Conservation (phyloP, 2,888 invertebrate species). For the Mesoligia furuncula region DNA sequence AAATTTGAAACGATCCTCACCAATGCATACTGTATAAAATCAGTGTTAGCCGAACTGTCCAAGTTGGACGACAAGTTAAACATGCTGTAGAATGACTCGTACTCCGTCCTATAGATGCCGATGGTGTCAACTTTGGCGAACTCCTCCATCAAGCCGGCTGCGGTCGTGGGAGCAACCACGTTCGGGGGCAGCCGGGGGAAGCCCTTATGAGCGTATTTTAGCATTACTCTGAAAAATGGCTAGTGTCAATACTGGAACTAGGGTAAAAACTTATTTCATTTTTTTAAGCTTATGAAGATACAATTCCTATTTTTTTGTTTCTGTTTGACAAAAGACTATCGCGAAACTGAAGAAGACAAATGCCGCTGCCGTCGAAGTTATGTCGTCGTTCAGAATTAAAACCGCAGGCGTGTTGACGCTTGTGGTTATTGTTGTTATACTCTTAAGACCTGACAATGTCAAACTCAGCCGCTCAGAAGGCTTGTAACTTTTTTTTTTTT, state of each 20-base stretch:
- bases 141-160: conserved; percentile 76
- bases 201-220: conserved; percentile 85
- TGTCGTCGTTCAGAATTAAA: not conserved
- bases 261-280: not conserved
- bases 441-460: not conserved
- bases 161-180: conserved; percentile 67
- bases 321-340: not conserved
- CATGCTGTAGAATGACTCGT: conserved; percentile 91
- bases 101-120: conserved; percentile 81
- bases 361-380: too few relatives aligned
- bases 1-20: conserved; percentile 83
- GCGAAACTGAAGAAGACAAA: not conserved
- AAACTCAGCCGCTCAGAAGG: not conserved
- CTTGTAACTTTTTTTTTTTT: not conserved
- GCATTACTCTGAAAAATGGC: conserved; percentile 87
- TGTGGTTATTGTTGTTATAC: not conserved
- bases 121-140: conserved; percentile 80
- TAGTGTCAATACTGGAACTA: not conserved
- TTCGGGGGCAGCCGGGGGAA: conserved; percentile 69
- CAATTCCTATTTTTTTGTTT: too few relatives aligned
- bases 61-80: conserved; percentile 94
- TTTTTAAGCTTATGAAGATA: not conserved
- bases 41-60: conserved; percentile 91
- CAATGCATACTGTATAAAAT: conserved; percentile 93
- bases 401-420: not conserved